Conservation (phyloP, 2,113 vertebrate genomes). For the Sapajus apella region DNA sequence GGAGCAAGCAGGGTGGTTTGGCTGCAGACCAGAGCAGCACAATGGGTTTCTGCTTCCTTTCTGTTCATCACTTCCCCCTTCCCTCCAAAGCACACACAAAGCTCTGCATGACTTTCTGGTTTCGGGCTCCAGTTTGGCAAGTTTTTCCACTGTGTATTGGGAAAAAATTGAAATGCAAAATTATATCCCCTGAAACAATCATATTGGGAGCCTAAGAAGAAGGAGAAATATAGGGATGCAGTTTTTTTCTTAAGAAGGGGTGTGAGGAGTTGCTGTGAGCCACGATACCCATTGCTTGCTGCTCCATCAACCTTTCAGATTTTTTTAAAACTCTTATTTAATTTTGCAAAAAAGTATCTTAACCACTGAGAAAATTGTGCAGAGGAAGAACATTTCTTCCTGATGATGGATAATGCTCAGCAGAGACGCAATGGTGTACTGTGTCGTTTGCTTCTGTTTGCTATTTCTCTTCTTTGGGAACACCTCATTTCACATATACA, state of each 20-base stretch:
- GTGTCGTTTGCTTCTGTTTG: slow-evolving; percentile 33
- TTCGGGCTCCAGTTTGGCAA: slow-evolving; percentile 80
- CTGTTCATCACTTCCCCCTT: slow-evolving; percentile 70
- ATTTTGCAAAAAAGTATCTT: slow-evolving; percentile 77
- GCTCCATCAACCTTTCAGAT: slow-evolving; percentile 44
- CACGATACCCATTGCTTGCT: slow-evolving; percentile 57
- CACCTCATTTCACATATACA: slow-evolving; percentile 45
- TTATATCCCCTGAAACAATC: slow-evolving; percentile 77
- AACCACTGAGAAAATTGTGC: slow-evolving; percentile 80
- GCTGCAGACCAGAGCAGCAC: slow-evolving; percentile 76
- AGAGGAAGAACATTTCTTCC: slow-evolving; percentile 78
- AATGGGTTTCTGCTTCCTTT: slow-evolving; percentile 78
- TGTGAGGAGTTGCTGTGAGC: slow-evolving; percentile 11
- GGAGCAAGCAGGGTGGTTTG: slow-evolving; percentile 75
- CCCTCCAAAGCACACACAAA: slow-evolving; percentile 71
- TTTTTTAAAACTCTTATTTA: slow-evolving; percentile 75
- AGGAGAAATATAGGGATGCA: slow-evolving; percentile 60
- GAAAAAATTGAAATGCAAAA: slow-evolving; percentile 81
- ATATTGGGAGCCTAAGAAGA: slow-evolving; percentile 66
- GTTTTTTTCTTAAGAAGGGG: slow-evolving; percentile 12
- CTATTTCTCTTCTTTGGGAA: slow-evolving; percentile 48
- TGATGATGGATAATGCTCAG: slow-evolving; percentile 78
- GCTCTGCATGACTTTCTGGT: slow-evolving; percentile 77
- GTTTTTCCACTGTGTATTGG: slow-evolving; percentile 64
- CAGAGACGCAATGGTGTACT: slow-evolving; percentile 65